Percentiles rank a stretch among this genome's conserved stretches.
Conservation (phyloP, 2,888 invertebrate species). For the Leptopilina myrica region DNA sequence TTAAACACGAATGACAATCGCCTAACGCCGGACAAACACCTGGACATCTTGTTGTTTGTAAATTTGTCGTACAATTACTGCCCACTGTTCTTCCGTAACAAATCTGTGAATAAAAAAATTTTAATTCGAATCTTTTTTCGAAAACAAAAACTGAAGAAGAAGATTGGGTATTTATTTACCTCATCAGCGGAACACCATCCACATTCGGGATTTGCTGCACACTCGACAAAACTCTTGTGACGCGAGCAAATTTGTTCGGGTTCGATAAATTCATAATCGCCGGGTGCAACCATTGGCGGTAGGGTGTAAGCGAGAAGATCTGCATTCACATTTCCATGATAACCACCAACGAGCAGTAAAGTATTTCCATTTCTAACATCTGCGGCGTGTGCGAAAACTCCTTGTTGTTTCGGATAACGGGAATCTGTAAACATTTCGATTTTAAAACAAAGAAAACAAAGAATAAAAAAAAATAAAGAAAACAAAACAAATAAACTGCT, state of each 20-base stretch:
- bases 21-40: slow-evolving; percentile 93
- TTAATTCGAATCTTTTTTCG: too few species aligned
- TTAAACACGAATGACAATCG: slow-evolving; percentile 93
- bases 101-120: slow-evolving; percentile 57
- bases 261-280: slow-evolving; percentile 81
- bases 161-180: slow-evolving; percentile 66
- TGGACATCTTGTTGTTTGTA: slow-evolving; percentile 91
- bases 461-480: too few species aligned
- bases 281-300: slow-evolving; percentile 88
- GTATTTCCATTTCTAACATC: slow-evolving; percentile 90
- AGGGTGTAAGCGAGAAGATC: slow-evolving; percentile 92
- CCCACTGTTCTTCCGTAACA: slow-evolving; percentile 92
- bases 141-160: slow-evolving; percentile 12
- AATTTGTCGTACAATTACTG: slow-evolving; percentile 92
- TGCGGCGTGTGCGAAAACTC: slow-evolving; percentile 93
- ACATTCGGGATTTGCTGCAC: slow-evolving; percentile 94
- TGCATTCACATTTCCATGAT: slow-evolving; percentile 93
- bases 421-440: slow-evolving; percentile 72
- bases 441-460: background rate
- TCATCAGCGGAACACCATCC: slow-evolving; percentile 94
- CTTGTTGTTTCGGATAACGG: slow-evolving; percentile 89
- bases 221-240: slow-evolving; percentile 87
- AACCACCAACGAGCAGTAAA: slow-evolving; percentile 91
- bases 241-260: slow-evolving; percentile 87
- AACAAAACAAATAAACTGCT: too few species aligned